phyloP scores from a whole-genome alignment of 92 coral and sea anemone genomes.

The Virgularia gustaviana region DNA sequence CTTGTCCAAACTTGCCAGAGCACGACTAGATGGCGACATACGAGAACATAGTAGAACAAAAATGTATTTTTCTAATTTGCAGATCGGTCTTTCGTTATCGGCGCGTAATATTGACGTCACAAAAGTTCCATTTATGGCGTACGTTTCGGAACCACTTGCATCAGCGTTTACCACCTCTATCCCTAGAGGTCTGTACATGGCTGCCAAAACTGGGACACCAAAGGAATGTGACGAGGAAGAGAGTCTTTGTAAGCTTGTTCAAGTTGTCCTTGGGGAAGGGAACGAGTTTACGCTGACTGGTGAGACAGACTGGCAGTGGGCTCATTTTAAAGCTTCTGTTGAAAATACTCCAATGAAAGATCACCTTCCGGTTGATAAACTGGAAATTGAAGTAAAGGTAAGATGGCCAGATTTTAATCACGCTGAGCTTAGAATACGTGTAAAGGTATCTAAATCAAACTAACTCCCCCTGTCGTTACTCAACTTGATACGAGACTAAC shows the following conservation, averaged over 20 bases:
- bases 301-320: slow-evolving; percentile 36
- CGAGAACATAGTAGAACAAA: background rate
- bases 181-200: slow-evolving; percentile 74
- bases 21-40: background rate
- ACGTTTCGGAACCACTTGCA: slow-evolving; percentile 64
- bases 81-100: slow-evolving; percentile 86
- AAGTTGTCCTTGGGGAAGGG: slow-evolving; percentile 20
- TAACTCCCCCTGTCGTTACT: no score
- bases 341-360: slow-evolving; percentile 22
- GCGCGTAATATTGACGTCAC: slow-evolving; percentile 46
- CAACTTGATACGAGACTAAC: no score
- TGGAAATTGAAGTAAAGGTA: slow-evolving; percentile 35
- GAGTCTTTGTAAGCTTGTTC: slow-evolving; percentile 62
- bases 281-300: slow-evolving; percentile 26
- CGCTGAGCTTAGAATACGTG: background rate
- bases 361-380: slow-evolving; percentile 28
- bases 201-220: slow-evolving; percentile 54
- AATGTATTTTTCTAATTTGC: no score
- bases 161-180: slow-evolving; percentile 53
- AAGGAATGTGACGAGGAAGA: slow-evolving; percentile 45
- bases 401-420: background rate
- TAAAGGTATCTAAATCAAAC: no score
- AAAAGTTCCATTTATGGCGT: slow-evolving; percentile 47
- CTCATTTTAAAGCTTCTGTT: slow-evolving; percentile 29
- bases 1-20: background rate